These are phyloP conservation scores for Suncus etruscus DNA, from an alignment of 2,113 vertebrate species.

Conservation along the genomic window DNA sequence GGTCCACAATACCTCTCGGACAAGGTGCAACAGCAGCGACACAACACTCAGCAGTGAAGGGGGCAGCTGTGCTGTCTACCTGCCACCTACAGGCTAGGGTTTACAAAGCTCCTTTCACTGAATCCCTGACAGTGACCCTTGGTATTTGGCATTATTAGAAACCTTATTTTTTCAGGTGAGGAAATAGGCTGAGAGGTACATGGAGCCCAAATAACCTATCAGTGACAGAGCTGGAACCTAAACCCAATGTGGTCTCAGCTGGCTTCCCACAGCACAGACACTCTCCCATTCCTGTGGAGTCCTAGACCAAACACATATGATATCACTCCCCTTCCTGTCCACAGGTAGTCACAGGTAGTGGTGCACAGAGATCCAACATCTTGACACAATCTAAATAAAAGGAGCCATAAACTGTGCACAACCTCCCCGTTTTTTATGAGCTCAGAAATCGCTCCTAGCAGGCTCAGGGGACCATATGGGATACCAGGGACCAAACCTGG, in stretches of 20 bases:
- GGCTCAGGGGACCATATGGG: too few species aligned
- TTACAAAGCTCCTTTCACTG: neutral
- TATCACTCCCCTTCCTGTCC: neutral
- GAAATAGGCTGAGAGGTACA: neutral
- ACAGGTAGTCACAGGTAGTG: too few species aligned
- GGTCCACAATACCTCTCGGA: too few species aligned
- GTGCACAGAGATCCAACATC: too few species aligned
- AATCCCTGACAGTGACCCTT: neutral
- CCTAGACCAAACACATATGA: neutral
- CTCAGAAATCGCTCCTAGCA: too few species aligned
- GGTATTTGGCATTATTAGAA: neutral
- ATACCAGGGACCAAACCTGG: too few species aligned
- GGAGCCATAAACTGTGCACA: too few species aligned
- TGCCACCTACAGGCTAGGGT: neutral
- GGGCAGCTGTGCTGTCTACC: neutral
- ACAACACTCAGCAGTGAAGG: too few species aligned
- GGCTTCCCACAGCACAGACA: neutral
- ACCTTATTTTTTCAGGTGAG: neutral
- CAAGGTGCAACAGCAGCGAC: too few species aligned
- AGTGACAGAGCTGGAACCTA: neutral
- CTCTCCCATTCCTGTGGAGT: too few species aligned
- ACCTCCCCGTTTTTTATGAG: too few species aligned
- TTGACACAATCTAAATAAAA: too few species aligned
- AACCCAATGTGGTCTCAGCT: conserved; percentile 2
- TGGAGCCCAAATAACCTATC: neutral